phyloP scores from a whole-genome alignment of 1,140 invertebrate species.

The Sycobia sp. region DNA sequence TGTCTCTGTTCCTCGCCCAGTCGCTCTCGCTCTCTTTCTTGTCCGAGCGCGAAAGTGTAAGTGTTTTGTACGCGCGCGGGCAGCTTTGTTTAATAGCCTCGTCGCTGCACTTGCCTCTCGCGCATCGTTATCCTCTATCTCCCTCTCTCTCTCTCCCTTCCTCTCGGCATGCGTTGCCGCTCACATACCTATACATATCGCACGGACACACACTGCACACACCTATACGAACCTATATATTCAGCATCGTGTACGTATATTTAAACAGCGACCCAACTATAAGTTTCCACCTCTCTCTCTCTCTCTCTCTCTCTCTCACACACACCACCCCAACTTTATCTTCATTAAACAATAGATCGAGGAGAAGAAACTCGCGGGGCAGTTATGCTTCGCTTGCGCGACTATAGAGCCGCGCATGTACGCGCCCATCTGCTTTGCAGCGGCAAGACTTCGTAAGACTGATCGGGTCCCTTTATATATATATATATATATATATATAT shows the following conservation, averaged over 20 bases:
- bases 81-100: conserved; percentile 34
- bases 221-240: no score
- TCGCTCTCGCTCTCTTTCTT: neutral
- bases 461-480: no score
- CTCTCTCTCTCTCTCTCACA: neutral
- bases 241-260: neutral
- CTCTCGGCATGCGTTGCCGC: no score
- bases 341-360: conserved; percentile 30
- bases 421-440: no score
- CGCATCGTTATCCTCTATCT: conserved; percentile 20
- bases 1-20: conserved; percentile 1
- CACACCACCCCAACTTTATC: conserved; percentile 16
- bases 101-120: conserved; percentile 32
- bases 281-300: neutral
- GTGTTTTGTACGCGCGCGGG: conserved; percentile 40
- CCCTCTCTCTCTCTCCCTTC: neutral
- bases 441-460: no score
- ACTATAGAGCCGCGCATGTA: no score
- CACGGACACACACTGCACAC: no score
- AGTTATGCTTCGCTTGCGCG: no score
- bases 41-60: conserved; percentile 43
- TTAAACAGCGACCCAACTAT: no score
- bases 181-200: neutral
- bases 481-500: no score
- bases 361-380: no score